Percentiles rank a stretch among this genome's conserved stretches.
Evolutionary conservation across 2,113 vertebrate genomes (phyloP).

Genomic region (Tragelaphus scriptus): DNA sequence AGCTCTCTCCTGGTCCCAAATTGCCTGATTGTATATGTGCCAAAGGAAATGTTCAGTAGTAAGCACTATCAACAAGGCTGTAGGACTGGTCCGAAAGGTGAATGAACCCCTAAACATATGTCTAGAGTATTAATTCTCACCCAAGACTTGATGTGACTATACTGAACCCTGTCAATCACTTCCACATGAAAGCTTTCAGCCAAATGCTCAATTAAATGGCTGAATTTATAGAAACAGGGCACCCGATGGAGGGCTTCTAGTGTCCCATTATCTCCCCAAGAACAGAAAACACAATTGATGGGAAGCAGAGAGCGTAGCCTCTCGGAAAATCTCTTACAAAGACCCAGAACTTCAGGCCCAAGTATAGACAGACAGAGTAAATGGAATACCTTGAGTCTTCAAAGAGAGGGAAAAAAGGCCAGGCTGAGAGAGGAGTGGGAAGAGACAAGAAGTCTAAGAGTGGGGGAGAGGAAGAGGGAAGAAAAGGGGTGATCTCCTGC

Average conservation of each 20-base stretch:
- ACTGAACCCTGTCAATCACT: not conserved
- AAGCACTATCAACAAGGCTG: not conserved
- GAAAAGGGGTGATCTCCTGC: not conserved
- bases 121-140: not conserved
- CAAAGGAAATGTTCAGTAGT: not conserved
- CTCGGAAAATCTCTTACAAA: not conserved
- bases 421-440: not conserved
- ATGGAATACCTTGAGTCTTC: not conserved
- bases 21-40: not conserved
- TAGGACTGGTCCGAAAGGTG: not conserved
- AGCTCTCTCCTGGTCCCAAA: not conserved
- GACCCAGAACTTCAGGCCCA: not conserved
- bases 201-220: not conserved
- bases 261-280: not conserved
- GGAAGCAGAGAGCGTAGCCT: not conserved
- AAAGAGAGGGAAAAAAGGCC: not conserved
- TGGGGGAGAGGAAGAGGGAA: not conserved
- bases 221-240: not conserved
- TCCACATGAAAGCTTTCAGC: not conserved
- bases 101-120: not conserved
- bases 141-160: not conserved
- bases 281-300: not conserved
- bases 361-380: not conserved
- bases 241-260: not conserved
- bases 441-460: not conserved